Percentiles rank a stretch among this genome's conserved stretches.
phyloP scores from a whole-genome alignment of 2,797 vertebrate species.

The Microctenopoma lineatum region DNA sequence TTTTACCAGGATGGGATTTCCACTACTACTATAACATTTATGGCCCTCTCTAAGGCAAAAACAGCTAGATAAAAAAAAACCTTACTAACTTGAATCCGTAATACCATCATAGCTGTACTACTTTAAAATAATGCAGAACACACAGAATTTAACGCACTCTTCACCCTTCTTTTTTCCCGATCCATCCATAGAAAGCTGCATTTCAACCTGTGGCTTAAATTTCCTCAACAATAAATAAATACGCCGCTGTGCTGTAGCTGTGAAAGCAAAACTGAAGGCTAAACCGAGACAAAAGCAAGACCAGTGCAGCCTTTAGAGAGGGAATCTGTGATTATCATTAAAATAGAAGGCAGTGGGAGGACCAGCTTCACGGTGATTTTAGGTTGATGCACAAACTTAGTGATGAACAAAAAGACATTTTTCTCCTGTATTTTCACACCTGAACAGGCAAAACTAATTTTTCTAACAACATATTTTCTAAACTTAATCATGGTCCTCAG shows the following conservation, averaged over 20 bases:
- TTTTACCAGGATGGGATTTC: conserved; percentile 66
- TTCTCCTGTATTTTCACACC: conserved; percentile 20
- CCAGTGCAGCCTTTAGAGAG: conserved; percentile 21
- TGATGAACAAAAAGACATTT: conserved; percentile 26
- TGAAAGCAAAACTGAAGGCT: conserved; percentile 40
- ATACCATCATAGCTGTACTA: conserved; percentile 35
- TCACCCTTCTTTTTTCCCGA: conserved; percentile 18
- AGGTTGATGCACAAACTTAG: conserved; percentile 31
- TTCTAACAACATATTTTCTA: conserved; percentile 25
- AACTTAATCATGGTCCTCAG: conserved; percentile 31
- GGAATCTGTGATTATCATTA: conserved; percentile 57
- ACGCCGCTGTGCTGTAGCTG: conserved; percentile 16
- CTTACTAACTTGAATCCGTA: conserved; percentile 70
- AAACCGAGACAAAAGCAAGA: conserved; percentile 33
- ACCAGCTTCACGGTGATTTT: conserved; percentile 40
- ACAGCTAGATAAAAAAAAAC: conserved; percentile 43
- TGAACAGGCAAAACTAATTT: conserved; percentile 41
- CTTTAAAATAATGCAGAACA: conserved; percentile 51
- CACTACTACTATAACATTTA: conserved; percentile 59
- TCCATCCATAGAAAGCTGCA: conserved; percentile 33
- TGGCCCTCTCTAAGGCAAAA: conserved; percentile 58
- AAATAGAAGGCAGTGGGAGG: conserved; percentile 53
- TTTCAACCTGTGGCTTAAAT: conserved; percentile 11
- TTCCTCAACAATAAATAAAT: conserved; percentile 23
- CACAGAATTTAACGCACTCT: conserved; percentile 22